Percentiles rank a stretch among this genome's conserved stretches.
These are phyloP conservation scores for Desmophyllum pertusum DNA, from an alignment of 92 coral and sea anemone genomes.

Conservation along the genomic window DNA sequence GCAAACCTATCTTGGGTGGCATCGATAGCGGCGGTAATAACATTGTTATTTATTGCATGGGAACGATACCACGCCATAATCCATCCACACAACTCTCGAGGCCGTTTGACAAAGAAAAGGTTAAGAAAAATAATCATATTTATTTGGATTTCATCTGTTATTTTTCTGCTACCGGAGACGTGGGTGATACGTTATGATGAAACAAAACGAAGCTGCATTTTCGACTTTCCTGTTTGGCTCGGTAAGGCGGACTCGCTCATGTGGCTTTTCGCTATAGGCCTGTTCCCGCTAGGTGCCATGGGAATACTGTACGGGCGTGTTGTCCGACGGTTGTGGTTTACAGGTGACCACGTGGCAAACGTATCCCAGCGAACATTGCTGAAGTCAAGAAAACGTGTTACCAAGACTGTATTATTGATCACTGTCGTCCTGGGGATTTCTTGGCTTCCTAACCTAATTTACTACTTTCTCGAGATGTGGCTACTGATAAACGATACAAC, in stretches of 20 bases:
- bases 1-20: constrained; percentile 61
- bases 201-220: constrained; percentile 31
- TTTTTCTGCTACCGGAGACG: constrained; percentile 39
- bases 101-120: constrained; percentile 52
- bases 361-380: constrained; percentile 56
- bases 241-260: constrained; percentile 31
- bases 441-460: constrained; percentile 62
- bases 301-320: constrained; percentile 57
- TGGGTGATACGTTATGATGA: constrained; percentile 21
- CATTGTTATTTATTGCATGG: constrained; percentile 61
- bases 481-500: constrained; percentile 11
- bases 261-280: constrained; percentile 46
- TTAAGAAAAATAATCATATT: constrained; percentile 28
- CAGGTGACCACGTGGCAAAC: constrained; percentile 11
- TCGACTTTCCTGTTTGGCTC: constrained; percentile 33
- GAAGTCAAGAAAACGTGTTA: constrained; percentile 68
- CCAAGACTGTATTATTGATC: constrained; percentile 56
- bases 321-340: constrained; percentile 54
- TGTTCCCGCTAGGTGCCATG: constrained; percentile 53
- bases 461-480: constrained; percentile 33
- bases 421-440: constrained; percentile 56
- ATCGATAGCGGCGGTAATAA: constrained; percentile 51
- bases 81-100: constrained; percentile 39
- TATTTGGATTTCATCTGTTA: constrained; percentile 39
- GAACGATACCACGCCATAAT: constrained; percentile 70